Percentiles rank a stretch among this genome's conserved stretches.
These are phyloP conservation scores for Hippocampus guttulatus DNA, from an alignment of 2,113 vertebrate genomes.

Conservation along the genomic window DNA sequence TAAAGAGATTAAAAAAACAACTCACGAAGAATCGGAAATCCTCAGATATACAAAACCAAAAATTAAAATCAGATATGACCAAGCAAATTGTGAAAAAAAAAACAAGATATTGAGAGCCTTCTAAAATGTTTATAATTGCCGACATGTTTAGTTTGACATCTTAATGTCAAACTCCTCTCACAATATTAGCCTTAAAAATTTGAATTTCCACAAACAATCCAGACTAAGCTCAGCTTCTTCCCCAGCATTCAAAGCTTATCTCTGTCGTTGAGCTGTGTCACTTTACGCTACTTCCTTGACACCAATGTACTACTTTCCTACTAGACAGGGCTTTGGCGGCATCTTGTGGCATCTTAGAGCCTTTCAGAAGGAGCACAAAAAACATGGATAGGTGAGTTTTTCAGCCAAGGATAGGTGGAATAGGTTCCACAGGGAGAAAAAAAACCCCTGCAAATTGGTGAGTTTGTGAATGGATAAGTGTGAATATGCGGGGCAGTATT, in stretches of 20 bases:
- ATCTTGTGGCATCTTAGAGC: not conserved
- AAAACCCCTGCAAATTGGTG: too few relatives aligned
- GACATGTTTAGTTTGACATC: too few relatives aligned
- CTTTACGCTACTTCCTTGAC: not conserved
- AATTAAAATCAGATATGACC: not conserved
- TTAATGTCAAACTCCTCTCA: too few relatives aligned
- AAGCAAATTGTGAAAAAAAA: too few relatives aligned
- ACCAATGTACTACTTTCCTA: not conserved
- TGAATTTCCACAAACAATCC: not conserved
- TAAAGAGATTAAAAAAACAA: not conserved
- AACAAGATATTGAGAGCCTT: too few relatives aligned
- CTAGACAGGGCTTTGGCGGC: not conserved
- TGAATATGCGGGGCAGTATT: too few relatives aligned
- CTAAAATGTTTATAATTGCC: too few relatives aligned
- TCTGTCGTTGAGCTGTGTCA: not conserved
- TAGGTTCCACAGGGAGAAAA: not conserved
- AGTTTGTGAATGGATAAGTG: too few relatives aligned
- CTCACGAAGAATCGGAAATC: not conserved
- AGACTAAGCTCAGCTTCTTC: not conserved
- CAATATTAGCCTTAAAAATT: too few relatives aligned
- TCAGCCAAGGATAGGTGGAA: not conserved
- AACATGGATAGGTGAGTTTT: not conserved
- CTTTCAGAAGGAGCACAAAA: not conserved
- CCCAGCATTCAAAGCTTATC: not conserved
- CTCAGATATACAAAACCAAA: not conserved